Percentiles rank a stretch among this genome's conserved stretches.
phyloP scores from a whole-genome alignment of 2,888 invertebrate genomes.

The Altica lythri region DNA sequence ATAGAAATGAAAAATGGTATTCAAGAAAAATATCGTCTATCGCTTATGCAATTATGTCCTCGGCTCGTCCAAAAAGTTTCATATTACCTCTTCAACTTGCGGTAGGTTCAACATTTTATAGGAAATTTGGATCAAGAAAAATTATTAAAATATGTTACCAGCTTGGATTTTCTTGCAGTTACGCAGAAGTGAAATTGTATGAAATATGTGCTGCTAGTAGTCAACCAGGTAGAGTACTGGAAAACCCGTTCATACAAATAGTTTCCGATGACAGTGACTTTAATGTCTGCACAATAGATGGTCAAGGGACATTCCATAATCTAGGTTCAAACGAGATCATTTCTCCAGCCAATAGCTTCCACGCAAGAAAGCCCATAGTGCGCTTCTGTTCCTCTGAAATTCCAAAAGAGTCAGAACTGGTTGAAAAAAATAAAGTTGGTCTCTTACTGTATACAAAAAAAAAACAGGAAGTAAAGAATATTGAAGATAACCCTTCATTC shows the following conservation, averaged over 20 bases:
- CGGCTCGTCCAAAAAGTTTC: background rate
- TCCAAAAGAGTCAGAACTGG: background rate
- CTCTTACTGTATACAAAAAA: background rate
- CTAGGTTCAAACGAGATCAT: background rate
- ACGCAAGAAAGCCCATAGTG: background rate
- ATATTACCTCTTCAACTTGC: conserved; percentile 2
- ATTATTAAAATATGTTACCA: background rate
- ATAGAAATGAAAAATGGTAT: too few relatives aligned
- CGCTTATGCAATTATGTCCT: background rate
- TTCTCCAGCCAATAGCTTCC: background rate
- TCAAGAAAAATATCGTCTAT: too few relatives aligned
- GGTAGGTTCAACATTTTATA: background rate
- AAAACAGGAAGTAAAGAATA: conserved; percentile 3
- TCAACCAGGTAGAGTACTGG: background rate
- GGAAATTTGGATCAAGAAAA: conserved; percentile 2
- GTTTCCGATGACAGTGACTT: conserved; percentile 10
- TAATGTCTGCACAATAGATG: conserved; percentile 8
- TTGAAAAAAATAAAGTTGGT: background rate
- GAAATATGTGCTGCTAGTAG: conserved; percentile 3
- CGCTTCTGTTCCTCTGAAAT: background rate
- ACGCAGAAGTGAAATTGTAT: background rate
- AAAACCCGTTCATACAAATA: conserved; percentile 2
- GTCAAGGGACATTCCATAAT: conserved; percentile 8
- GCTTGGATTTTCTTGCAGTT: background rate
- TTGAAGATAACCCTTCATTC: conserved; percentile 1